A percentile compares a stretch with the other conserved stretches of the same genome.
Evolutionary conservation across 2,888 invertebrate species (phyloP).

Genomic region (Athalia circularis): DNA sequence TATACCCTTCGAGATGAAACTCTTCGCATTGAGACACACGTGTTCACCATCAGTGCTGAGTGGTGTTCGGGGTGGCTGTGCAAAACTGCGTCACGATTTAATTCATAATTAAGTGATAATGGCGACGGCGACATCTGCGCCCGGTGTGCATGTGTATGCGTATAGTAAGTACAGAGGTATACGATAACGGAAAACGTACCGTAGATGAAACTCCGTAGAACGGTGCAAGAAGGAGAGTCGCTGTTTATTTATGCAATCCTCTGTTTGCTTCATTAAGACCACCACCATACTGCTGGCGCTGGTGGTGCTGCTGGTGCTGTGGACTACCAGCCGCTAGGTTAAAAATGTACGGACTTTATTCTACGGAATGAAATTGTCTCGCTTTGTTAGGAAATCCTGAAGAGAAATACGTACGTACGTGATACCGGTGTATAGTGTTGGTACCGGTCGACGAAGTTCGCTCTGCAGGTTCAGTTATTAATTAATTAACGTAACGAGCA

Average conservation of each 20-base stretch:
- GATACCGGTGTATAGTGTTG: neutral
- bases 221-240: constrained; percentile 35
- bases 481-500: constrained; percentile 42
- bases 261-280: constrained; percentile 48
- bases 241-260: constrained; percentile 48
- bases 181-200: constrained; percentile 11
- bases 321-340: constrained; percentile 37
- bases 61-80: constrained; percentile 34
- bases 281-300: constrained; percentile 3
- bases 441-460: constrained; percentile 1
- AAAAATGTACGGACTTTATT: constrained; percentile 47
- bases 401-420: constrained; percentile 7
- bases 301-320: neutral
- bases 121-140: constrained; percentile 46
- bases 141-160: neutral
- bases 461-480: constrained; percentile 35
- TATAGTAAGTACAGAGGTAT: neutral
- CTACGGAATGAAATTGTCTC: constrained; percentile 44
- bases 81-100: constrained; percentile 44
- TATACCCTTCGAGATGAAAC: constrained; percentile 22
- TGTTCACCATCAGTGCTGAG: constrained; percentile 38
- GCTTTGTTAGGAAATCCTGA: constrained; percentile 20
- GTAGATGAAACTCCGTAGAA: neutral
- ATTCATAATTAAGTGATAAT: constrained; percentile 49
- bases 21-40: constrained; percentile 36